Evolutionary conservation across 2,888 invertebrate species (phyloP), one percentile per base, ranked within the genome.

Genomic region (Orthosia gracilis): DNA sequence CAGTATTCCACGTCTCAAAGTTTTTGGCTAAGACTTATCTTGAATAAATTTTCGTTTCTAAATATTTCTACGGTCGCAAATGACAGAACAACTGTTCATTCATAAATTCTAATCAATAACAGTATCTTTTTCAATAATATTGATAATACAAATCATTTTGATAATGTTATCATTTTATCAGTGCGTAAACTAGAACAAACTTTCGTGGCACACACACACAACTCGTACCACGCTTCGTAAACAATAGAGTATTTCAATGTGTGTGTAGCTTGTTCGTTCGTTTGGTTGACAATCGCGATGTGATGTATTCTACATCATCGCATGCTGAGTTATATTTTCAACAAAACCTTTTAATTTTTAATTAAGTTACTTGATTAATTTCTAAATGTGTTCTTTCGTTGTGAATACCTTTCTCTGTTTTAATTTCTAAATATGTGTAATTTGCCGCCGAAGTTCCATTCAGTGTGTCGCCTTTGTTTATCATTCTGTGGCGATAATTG

Each of bases 391-490:
- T 95, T 95, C 95, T 94, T 95, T 94, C 91, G 90, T 96, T 93
- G 96, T 95, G 95, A 92, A 91, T 91, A 92, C 91, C 92, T 96
- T 96, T 94, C 94, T 95, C 91, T 91, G 90, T 95, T 96, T 95
- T 96, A 91, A 93, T 96, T 96, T 96, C 96, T 97, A 98, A 98
- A 98, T 97, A 98, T 98, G 98, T 98, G 98, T 98, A 98, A 98
- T 97, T 98, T 98, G 97, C 98, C 98, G 97, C 97, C 98, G 97
- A 98, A 98, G 97, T 98, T 98, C 97, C 98, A 98, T 97, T 98
- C 98, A 97, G 98, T 98, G 97, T 98, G 98, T 98, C 98, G 98
- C 97, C 98, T 98, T 97, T 98, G 98, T 97, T 98, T 98, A 97
- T 98, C 98, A 97, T 97, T 97, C 94, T 97, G 97, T 97, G 97